phyloP scores from a whole-genome alignment of 2,888 invertebrate species.

The Desoria tigrina region DNA sequence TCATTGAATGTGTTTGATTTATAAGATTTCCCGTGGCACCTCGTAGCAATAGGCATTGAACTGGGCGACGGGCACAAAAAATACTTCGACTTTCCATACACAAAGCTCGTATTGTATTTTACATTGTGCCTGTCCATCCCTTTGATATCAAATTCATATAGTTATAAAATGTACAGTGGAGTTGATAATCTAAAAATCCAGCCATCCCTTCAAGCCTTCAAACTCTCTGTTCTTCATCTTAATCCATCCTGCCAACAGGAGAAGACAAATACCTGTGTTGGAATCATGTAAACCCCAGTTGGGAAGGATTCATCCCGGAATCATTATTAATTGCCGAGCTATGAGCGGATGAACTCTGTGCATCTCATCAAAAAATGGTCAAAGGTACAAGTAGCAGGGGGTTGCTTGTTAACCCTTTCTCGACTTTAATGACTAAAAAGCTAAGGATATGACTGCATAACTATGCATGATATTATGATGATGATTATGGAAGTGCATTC shows the following conservation, averaged over 20 bases:
- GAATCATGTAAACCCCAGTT: constrained; percentile 2
- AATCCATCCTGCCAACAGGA: constrained; percentile 8
- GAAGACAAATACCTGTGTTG: constrained; percentile 7
- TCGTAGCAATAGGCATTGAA: neutral
- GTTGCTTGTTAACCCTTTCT: constrained; percentile 12
- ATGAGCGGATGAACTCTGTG: constrained; percentile 7
- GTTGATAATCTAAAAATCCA: no score
- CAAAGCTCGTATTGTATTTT: no score
- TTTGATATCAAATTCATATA: no score
- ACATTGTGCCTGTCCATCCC: no score
- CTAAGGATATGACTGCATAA: no score
- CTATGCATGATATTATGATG: no score
- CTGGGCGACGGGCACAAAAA: constrained; percentile 8
- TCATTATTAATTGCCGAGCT: constrained; percentile 14
- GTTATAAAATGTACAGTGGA: no score
- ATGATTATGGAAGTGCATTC: neutral
- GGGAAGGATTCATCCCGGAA: constrained; percentile 4
- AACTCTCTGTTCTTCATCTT: neutral
- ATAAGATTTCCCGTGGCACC: constrained; percentile 16
- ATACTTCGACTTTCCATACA: neutral
- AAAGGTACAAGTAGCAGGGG: constrained; percentile 29
- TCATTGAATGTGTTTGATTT: constrained; percentile 45
- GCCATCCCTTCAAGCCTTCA: neutral
- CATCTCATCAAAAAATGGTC: constrained; percentile 8
- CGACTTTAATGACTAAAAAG: neutral